Conservation (phyloP, 2,113 vertebrate genomes). For the Onychostruthus taczanowskii region DNA sequence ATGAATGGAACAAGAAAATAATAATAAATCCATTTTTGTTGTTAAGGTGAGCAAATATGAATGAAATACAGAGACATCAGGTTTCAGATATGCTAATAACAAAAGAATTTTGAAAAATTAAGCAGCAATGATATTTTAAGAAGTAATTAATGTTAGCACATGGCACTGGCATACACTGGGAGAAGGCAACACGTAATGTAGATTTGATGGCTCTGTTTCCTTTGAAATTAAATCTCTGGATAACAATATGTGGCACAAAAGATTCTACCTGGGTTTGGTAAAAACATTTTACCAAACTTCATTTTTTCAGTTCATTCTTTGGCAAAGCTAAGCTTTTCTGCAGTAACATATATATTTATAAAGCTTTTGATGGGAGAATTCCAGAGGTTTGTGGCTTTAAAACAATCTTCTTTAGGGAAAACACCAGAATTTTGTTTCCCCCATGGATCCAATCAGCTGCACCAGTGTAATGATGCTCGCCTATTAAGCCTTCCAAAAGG, state of each 20-base stretch:
- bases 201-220: neutral
- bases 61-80: neutral
- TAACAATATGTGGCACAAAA: neutral
- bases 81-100: neutral
- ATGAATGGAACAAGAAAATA: neutral
- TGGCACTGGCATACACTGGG: no score
- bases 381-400: neutral
- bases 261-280: neutral
- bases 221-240: neutral
- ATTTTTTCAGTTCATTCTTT: neutral
- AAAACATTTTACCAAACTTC: neutral
- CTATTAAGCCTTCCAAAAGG: neutral
- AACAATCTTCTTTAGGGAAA: neutral
- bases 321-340: neutral
- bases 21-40: neutral
- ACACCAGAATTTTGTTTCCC: neutral
- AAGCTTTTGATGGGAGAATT: neutral
- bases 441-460: neutral
- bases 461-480: rapidly evolving
- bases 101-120: neutral
- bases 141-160: neutral
- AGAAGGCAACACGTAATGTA: neutral
- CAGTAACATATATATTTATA: neutral
- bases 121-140: neutral
- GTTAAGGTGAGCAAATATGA: neutral